Conservation (phyloP, 92 coral and sea anemone species). For the Montipora capitata region DNA sequence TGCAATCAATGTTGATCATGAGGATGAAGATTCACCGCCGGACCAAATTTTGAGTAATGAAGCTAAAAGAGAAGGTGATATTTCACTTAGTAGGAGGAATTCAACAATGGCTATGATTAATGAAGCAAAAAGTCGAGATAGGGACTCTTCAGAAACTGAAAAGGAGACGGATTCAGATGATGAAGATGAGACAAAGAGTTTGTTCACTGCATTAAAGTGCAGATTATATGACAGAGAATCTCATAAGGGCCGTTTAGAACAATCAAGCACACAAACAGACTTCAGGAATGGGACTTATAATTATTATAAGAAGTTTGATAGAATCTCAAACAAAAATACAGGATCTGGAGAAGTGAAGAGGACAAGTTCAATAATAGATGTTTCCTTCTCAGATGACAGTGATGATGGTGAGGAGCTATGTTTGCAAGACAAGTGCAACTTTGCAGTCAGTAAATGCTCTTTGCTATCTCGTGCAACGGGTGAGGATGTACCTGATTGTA, state of each 20-base stretch:
- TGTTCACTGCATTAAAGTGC: slow-evolving; percentile 43
- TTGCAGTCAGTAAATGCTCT: not conserved
- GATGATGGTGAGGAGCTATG: not conserved
- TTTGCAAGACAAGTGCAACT: not conserved
- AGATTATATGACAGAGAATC: slow-evolving; percentile 27
- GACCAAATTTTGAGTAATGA: not conserved
- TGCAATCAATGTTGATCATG: slow-evolving; percentile 4
- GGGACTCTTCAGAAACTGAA: slow-evolving; percentile 70
- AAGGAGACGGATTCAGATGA: slow-evolving; percentile 56
- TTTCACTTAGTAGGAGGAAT: not conserved
- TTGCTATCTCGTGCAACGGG: not conserved
- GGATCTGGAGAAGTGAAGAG: not conserved
- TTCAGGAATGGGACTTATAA: not conserved
- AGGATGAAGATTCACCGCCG: not conserved
- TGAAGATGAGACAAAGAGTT: slow-evolving; percentile 50
- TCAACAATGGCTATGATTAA: not conserved
- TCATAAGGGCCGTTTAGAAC: not conserved
- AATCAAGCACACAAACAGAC: not conserved
- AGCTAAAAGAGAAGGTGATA: not conserved
- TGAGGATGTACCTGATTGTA: not conserved
- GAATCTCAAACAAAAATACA: not conserved
- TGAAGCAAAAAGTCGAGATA: not conserved
- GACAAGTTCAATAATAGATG: slow-evolving; percentile 72
- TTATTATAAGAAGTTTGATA: not conserved
- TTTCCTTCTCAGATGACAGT: slow-evolving; percentile 75